Evolutionary conservation across 2,113 vertebrate species (phyloP), one percentile per base, ranked within the genome.

Genomic region (Cyprinodon tularosa): DNA sequence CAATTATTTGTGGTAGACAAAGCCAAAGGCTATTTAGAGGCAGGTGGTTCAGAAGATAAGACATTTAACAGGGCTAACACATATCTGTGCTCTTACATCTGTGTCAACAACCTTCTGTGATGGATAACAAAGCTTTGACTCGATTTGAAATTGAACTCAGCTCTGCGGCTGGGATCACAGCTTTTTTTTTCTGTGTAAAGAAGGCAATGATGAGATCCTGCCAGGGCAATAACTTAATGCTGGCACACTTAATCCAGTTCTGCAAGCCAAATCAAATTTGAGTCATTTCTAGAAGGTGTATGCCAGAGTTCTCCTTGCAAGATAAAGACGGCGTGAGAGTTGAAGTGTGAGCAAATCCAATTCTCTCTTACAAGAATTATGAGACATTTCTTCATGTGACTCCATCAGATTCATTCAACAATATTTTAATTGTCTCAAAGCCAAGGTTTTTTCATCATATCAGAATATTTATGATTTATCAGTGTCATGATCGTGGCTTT

Each of bases 181-280:
- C 47, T 3, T 13, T 15, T 45, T 47, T 29, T 22, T 57, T 12
- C 10, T 37, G 47, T n/a, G 7, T 17, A 22, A 71, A 60, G 53
- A 20, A 3, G 14, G 17, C 15, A 59, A 3, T 53, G 45, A 67
- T 50, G n/a, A 71, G 68, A 44, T 4, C 44, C 72, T 44, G 45
- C 53, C 45, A 53, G 60, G 37, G 59, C 66, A 63, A 68, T 61
- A 77, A 72, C 57, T 44, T 74, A 66, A 67, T 61, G 40, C 15
- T 66, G 59, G 13, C 42, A 44, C 61, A 40, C 5, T 6, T 72
- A 14, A 76, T 78, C 38, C 22, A 44, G 17, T 62, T 53, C 68
- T 76, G n/a, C 15, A 50, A 45, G 22, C 15, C 20, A 63, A 86
- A 76, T 84, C 69, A 67, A 64, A 82, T 82, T 39, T 68, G n/a